Conservation (phyloP, 2,113 vertebrate genomes). For the Ursus arctos region DNA sequence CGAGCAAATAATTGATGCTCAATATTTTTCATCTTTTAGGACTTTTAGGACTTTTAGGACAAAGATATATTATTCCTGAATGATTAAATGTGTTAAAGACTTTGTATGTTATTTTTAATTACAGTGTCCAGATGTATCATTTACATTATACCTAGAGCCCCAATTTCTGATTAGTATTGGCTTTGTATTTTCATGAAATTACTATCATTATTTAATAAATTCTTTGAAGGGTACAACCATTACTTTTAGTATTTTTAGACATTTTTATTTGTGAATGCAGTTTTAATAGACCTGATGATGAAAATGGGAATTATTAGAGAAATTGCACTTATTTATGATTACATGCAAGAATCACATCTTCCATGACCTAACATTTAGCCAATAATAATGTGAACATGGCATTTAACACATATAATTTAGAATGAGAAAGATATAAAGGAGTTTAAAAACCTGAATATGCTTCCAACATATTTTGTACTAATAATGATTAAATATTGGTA, state of each 20-base stretch:
- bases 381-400: neutral
- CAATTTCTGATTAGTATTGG: neutral
- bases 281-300: neutral
- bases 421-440: neutral
- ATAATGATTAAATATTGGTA: neutral
- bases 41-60: neutral
- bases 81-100: neutral
- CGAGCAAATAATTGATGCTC: neutral
- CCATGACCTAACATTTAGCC: neutral
- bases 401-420: neutral
- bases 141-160: neutral
- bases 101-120: neutral
- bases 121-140: neutral
- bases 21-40: neutral
- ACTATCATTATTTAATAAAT: neutral
- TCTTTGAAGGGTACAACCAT: neutral
- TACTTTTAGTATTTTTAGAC: neutral
- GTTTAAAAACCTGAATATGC: neutral
- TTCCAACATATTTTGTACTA: neutral
- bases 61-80: neutral
- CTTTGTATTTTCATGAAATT: neutral
- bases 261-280: neutral
- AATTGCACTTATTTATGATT: neutral
- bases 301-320: neutral
- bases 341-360: neutral